phyloP scores from a whole-genome alignment of 2,888 invertebrate genomes.

The Tineola bisselliella region DNA sequence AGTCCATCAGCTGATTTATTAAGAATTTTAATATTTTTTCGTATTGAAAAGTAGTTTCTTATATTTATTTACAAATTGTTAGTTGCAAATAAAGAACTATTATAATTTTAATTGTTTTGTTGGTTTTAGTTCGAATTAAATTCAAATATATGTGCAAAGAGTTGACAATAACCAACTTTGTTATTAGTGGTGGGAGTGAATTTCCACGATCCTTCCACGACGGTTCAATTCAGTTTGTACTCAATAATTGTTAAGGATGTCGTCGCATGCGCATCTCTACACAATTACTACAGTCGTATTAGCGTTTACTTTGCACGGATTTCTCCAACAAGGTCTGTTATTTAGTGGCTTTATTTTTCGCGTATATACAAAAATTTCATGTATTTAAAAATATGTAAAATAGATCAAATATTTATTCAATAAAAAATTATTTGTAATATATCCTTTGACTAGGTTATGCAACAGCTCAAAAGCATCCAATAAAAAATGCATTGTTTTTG shows the following conservation, averaged over 20 bases:
- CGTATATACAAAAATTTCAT: too few species aligned
- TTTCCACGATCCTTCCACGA: background rate
- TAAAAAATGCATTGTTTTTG: conserved; percentile 71
- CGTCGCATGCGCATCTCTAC: background rate
- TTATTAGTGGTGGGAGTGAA: background rate
- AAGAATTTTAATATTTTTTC: too few species aligned
- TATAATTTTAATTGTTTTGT: too few species aligned
- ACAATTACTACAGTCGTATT: background rate
- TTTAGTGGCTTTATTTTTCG: background rate
- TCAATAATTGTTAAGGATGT: background rate
- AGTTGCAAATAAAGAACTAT: too few species aligned
- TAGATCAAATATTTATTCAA: too few species aligned
- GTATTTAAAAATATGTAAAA: too few species aligned
- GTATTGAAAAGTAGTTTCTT: too few species aligned
- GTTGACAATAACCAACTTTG: conserved; percentile 1
- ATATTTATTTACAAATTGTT: too few species aligned
- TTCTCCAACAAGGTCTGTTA: background rate
- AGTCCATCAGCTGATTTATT: too few species aligned
- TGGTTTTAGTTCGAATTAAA: background rate
- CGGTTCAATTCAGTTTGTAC: conserved; percentile 7
- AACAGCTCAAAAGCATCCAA: conserved; percentile 44
- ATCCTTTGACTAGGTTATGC: background rate
- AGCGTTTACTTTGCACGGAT: background rate
- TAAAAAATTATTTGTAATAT: too few species aligned
- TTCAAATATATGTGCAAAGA: background rate